Conservation (phyloP, 2,113 vertebrate species). For the Salvator merianae region DNA sequence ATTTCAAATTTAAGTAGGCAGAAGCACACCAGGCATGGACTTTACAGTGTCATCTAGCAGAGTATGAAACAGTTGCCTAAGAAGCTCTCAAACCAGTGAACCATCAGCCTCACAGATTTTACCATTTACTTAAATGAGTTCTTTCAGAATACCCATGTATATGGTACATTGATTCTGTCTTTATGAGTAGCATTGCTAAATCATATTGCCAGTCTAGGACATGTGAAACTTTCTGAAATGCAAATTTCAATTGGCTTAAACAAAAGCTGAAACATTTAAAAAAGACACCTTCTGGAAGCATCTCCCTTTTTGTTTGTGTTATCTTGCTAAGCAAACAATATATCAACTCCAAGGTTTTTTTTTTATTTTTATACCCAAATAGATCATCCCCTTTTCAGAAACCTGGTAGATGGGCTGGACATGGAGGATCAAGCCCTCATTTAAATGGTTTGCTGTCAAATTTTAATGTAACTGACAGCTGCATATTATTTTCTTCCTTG, state of each 20-base stretch:
- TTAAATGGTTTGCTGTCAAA: neutral
- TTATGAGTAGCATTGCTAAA: neutral
- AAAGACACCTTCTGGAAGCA: no score
- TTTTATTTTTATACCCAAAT: neutral
- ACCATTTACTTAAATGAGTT: neutral
- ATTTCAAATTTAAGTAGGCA: no score
- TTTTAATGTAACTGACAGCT: neutral
- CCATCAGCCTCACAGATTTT: no score
- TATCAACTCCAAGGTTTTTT: neutral
- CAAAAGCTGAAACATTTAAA: neutral
- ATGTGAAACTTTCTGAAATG: neutral
- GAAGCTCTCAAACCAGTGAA: no score
- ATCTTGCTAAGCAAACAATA: neutral
- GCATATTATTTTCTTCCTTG: neutral
- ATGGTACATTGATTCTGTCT: neutral
- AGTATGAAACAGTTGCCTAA: neutral
- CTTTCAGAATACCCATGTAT: neutral
- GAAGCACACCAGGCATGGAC: no score
- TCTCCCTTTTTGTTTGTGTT: neutral
- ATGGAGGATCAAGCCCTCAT: neutral
- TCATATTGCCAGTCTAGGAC: neutral
- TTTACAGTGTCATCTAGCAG: neutral
- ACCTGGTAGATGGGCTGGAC: neutral
- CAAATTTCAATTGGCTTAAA: neutral
- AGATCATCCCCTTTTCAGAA: neutral